Evolutionary conservation across 2,888 invertebrate species (phyloP).

Genomic region (Drosophila nr. medialis): DNA sequence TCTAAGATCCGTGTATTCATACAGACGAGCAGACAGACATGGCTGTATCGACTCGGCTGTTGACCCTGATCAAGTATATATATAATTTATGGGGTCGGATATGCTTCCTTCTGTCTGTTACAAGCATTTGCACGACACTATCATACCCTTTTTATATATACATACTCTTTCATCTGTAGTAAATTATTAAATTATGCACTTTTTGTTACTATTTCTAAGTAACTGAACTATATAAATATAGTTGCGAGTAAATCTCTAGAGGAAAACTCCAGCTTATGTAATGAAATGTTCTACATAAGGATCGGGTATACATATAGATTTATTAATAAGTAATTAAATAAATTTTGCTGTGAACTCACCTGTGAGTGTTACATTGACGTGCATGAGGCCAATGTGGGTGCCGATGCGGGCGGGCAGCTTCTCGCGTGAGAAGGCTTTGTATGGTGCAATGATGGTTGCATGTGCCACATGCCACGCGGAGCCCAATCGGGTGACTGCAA

Average conservation of each 20-base stretch:
- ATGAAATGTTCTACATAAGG: neutral
- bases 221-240: too few relatives aligned
- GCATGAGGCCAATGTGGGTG: constrained; percentile 95
- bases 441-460: constrained; percentile 92
- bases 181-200: too few relatives aligned
- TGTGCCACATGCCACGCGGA: constrained; percentile 97
- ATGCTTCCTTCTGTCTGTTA: too few relatives aligned
- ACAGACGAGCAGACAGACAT: too few relatives aligned
- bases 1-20: too few relatives aligned
- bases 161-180: too few relatives aligned
- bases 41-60: rapidly evolving
- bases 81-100: too few relatives aligned
- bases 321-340: neutral
- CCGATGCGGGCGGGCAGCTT: constrained; percentile 95
- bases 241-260: too few relatives aligned
- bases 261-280: neutral
- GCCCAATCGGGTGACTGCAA: constrained; percentile 93
- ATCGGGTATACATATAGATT: neutral
- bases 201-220: too few relatives aligned
- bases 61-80: too few relatives aligned
- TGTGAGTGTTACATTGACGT: constrained; percentile 97
- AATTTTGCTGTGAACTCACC: constrained; percentile 86
- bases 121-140: too few relatives aligned
- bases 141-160: too few relatives aligned
- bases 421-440: constrained; percentile 95